These are phyloP conservation scores for Bombus breviceps DNA, from an alignment of 1,140 invertebrate species.

Conservation along the genomic window DNA sequence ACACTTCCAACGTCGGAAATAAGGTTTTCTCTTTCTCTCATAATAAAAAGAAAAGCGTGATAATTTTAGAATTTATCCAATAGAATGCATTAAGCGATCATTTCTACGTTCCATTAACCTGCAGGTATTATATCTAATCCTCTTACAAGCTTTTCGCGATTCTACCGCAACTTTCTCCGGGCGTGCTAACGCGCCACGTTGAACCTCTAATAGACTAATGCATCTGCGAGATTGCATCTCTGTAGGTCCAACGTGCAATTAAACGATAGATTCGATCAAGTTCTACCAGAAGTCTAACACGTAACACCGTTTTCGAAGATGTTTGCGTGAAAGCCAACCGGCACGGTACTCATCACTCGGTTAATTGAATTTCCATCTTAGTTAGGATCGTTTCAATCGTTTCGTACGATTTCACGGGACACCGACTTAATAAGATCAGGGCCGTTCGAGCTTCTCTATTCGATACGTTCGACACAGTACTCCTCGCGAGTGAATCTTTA, in stretches of 20 bases:
- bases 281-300: too few relatives aligned
- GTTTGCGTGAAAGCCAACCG: background rate
- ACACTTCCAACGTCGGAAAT: background rate
- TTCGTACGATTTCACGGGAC: slow-evolving; percentile 2
- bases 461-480: background rate
- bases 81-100: background rate
- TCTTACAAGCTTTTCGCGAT: slow-evolving; percentile 41
- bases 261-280: background rate
- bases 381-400: too few relatives aligned
- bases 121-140: slow-evolving; percentile 27
- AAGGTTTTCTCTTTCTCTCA: background rate
- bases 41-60: background rate
- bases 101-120: slow-evolving; percentile 38
- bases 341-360: background rate
- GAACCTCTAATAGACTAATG: background rate
- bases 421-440: background rate
- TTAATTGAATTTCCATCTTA: slow-evolving; percentile 18
- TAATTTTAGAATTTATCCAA: slow-evolving; percentile 26
- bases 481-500: too few relatives aligned
- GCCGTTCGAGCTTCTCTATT: background rate
- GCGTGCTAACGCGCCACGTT: slow-evolving; percentile 8
- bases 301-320: background rate
- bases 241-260: background rate
- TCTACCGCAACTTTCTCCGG: slow-evolving; percentile 35
- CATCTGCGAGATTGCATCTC: background rate